These are phyloP conservation scores for Xestia sexstrigata DNA, from an alignment of 2,888 invertebrate species.

Conservation along the genomic window DNA sequence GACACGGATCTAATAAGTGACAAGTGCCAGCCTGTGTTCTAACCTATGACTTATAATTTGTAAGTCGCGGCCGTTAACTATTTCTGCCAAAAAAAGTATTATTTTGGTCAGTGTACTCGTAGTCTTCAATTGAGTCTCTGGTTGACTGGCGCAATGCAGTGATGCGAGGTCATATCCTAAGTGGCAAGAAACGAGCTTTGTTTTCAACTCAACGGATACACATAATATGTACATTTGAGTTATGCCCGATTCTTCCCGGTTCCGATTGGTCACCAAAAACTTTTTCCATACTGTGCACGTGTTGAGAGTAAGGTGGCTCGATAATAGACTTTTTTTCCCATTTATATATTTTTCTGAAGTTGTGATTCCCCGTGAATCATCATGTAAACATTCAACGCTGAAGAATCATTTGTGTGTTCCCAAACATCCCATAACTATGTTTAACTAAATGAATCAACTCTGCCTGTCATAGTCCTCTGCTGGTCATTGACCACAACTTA, in stretches of 20 bases:
- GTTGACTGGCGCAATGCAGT: conserved; percentile 6
- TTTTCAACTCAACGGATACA: not conserved
- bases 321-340: not conserved
- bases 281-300: too few relatives aligned
- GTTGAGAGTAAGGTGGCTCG: not conserved
- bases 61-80: not conserved
- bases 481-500: too few relatives aligned
- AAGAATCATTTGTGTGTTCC: not conserved
- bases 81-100: not conserved
- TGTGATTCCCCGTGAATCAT: not conserved
- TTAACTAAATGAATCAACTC: not conserved
- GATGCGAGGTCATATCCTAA: not conserved
- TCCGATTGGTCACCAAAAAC: too few relatives aligned
- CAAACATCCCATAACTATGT: too few relatives aligned
- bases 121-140: not conserved
- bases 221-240: too few relatives aligned
- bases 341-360: not conserved
- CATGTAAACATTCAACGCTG: not conserved
- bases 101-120: too few relatives aligned
- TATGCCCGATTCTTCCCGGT: too few relatives aligned
- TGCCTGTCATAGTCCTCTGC: not conserved
- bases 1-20: not conserved
- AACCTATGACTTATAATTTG: not conserved
- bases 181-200: not conserved
- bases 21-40: not conserved